phyloP scores from a whole-genome alignment of 2,797 vertebrate genomes.

The Cryptoblepharus egeriae region DNA sequence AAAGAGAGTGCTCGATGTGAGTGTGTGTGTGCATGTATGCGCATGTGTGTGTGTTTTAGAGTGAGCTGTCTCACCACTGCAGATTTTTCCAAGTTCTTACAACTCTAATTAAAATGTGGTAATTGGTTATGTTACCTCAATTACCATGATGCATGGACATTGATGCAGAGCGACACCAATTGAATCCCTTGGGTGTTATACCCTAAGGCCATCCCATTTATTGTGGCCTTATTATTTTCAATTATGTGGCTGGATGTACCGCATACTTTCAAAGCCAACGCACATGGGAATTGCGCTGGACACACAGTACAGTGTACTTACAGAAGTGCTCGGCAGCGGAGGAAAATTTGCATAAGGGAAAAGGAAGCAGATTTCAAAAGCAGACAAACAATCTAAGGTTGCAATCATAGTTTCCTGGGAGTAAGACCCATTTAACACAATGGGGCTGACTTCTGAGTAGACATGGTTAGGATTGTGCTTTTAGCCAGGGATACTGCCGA shows the following conservation, averaged over 20 bases:
- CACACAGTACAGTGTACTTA: slow-evolving; percentile 55
- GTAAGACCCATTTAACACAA: too few relatives aligned
- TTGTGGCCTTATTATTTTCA: slow-evolving; percentile 84
- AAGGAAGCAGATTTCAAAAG: slow-evolving; percentile 40
- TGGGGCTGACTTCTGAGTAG: too few relatives aligned
- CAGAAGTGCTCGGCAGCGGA: slow-evolving; percentile 42
- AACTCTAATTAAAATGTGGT: slow-evolving; percentile 86
- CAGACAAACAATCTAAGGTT: slow-evolving; percentile 49
- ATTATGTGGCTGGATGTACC: slow-evolving; percentile 77
- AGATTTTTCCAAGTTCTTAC: slow-evolving; percentile 81
- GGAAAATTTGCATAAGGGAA: slow-evolving; percentile 30
- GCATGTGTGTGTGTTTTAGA: slow-evolving; percentile 39
- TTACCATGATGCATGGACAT: slow-evolving; percentile 84
- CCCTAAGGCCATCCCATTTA: slow-evolving; percentile 82
- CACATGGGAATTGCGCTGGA: slow-evolving; percentile 68
- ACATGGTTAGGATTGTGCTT: too few relatives aligned
- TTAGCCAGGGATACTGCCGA: slow-evolving; percentile 54
- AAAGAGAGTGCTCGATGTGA: slow-evolving; percentile 23
- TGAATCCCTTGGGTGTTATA: slow-evolving; percentile 82
- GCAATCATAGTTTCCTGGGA: too few relatives aligned
- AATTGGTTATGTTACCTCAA: slow-evolving; percentile 86
- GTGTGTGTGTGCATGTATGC: too few relatives aligned
- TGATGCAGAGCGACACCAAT: slow-evolving; percentile 83
- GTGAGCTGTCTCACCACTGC: slow-evolving; percentile 73
- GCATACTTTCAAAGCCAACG: slow-evolving; percentile 75